phyloP scores from a whole-genome alignment of 2,797 vertebrate genomes.

The Limnodromus scolopaceus region DNA sequence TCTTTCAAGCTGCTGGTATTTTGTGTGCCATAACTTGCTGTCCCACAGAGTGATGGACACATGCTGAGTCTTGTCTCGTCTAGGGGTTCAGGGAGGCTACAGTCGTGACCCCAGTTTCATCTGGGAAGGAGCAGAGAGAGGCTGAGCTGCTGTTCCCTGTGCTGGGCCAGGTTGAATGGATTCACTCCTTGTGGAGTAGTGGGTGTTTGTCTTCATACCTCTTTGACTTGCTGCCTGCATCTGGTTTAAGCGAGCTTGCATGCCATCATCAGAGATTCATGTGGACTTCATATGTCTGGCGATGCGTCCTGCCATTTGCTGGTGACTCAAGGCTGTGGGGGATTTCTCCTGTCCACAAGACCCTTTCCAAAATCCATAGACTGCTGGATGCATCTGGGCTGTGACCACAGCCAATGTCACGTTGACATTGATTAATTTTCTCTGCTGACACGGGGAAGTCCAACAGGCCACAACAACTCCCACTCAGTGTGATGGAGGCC shows the following conservation, averaged over 20 bases:
- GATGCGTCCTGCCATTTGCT: neutral
- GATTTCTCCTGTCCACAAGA: neutral
- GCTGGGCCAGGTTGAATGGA: neutral
- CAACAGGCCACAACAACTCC: neutral
- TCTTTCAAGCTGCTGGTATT: neutral
- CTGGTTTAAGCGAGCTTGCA: neutral
- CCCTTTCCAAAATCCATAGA: neutral
- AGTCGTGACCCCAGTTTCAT: neutral
- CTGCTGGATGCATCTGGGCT: neutral
- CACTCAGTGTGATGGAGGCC: neutral
- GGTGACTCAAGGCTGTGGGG: neutral
- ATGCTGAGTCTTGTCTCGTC: neutral
- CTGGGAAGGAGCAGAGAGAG: neutral
- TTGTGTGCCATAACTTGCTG: neutral
- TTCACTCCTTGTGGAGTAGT: neutral
- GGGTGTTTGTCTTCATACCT: neutral
- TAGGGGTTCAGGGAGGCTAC: neutral
- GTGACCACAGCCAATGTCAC: neutral
- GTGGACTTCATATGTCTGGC: neutral
- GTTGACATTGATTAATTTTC: neutral
- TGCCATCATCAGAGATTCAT: neutral
- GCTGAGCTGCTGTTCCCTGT: rapidly evolving
- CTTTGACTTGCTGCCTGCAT: neutral
- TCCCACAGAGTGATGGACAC: rapidly evolving
- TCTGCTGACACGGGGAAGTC: neutral